Base-by-base conservation (phyloP, 2,113 vertebrate species). In the Tonatia bakeri region DNA sequence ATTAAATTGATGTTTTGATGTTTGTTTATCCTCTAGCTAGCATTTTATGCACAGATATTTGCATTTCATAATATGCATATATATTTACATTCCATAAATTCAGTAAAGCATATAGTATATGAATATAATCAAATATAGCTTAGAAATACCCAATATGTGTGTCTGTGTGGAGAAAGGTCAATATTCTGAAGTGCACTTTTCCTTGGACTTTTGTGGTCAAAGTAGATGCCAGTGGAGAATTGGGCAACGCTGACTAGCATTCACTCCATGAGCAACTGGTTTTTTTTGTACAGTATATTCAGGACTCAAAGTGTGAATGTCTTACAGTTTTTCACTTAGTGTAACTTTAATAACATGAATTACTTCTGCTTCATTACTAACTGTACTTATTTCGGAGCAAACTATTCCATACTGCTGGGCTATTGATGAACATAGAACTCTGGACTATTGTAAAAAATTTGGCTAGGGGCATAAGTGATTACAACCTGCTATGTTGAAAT, bases 321-420 rank as follows among this genome's bases (percentile, higher is more conserved):
- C 61, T 91, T 76, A 90, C 7, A 82, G 28, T 33, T 94, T 90
- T 92, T 88, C 28, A 94, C 5, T 95, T 96, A 94, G 81, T 72
- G 8, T 92, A 92, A 26, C 47, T 65, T 90, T 95, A 97, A 91
- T 85, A 91, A 81, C 40, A 90, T 81, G 65, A 96, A 90, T 94
- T 94, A 61, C 38, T 94, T 92, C 14, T 73, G 45, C 50, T 47
- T 97, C 79, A 69, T 90, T 96, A n/a, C 85, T 86, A 81, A 73
- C 83, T 92, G 76, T 77, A 31, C 72, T 94, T 90, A 89, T 95
- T 90, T 95, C 50, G 12, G 28, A 90, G 16, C 2, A 79, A 90
- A 47, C 65, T 50, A 59, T 87, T 75, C 45, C 61, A 81, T 36
- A 75, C 4, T 84, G 9, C 45, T 65, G 4, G 4, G 45, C 1